Percentiles rank a stretch among this genome's conserved stretches.
These are phyloP conservation scores for Colistium nudipinnis DNA, from an alignment of 2,113 vertebrate species.

Conservation along the genomic window DNA sequence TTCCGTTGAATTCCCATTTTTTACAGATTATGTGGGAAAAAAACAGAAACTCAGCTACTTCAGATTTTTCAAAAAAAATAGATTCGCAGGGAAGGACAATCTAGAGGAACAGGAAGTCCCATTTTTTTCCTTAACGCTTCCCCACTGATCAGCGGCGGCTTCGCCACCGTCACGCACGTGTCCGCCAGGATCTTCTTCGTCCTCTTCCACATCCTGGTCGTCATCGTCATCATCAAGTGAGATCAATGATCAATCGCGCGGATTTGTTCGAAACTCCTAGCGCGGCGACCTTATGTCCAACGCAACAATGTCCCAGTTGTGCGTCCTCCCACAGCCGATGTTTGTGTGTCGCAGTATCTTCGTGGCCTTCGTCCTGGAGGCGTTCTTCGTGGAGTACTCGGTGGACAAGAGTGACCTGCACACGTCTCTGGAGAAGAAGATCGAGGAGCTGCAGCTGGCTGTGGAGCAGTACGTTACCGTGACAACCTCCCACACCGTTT, in stretches of 20 bases:
- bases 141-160: constrained; percentile 87
- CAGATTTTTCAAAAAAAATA: too few species aligned
- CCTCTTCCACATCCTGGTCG: constrained; percentile 90
- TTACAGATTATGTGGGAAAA: too few species aligned
- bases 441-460: constrained; percentile 90
- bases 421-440: constrained; percentile 92
- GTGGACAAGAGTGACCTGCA: constrained; percentile 91
- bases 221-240: constrained; percentile 95
- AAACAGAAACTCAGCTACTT: too few species aligned
- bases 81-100: too few species aligned
- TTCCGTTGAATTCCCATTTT: too few species aligned
- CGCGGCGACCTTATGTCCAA: too few species aligned
- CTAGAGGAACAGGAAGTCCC: too few species aligned
- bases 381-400: constrained; percentile 94
- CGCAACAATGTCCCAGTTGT: too few species aligned
- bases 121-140: constrained; percentile 78
- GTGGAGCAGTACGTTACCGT: constrained; percentile 85
- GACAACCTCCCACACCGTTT: background rate
- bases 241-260: too few species aligned
- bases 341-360: constrained; percentile 85
- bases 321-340: background rate
- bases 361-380: constrained; percentile 92
- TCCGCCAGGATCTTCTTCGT: constrained; percentile 89
- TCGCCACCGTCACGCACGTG: constrained; percentile 84
- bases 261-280: too few species aligned